Evolutionary conservation across 2,888 invertebrate genomes (phyloP).

Genomic region (Portevinia maculata): DNA sequence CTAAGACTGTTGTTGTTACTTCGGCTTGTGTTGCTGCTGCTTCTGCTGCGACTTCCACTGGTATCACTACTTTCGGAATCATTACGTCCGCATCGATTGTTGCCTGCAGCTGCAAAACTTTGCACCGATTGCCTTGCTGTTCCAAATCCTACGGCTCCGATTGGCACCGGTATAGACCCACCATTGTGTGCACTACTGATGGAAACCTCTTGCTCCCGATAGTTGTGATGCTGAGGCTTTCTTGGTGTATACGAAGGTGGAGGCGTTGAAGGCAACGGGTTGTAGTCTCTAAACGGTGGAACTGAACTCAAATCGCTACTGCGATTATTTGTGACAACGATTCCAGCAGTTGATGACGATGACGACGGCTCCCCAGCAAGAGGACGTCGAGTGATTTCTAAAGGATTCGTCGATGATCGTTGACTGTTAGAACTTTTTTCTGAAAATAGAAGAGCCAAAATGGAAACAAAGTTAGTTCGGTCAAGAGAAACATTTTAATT

Average conservation of each 20-base stretch:
- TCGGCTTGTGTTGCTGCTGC: conserved; percentile 53
- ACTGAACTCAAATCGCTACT: conserved; percentile 54
- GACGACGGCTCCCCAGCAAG: conserved; percentile 24
- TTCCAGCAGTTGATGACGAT: conserved; percentile 22
- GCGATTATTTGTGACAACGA: conserved; percentile 53
- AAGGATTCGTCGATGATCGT: conserved; percentile 61
- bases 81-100: conserved; percentile 64
- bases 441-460: conserved; percentile 50
- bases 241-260: conserved; percentile 80
- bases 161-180: conserved; percentile 44
- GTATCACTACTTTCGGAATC: conserved; percentile 65
- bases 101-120: conserved; percentile 37
- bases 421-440: conserved; percentile 52
- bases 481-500: conserved; percentile 71
- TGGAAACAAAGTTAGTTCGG: conserved; percentile 24
- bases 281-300: conserved; percentile 75
- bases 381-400: conserved; percentile 66
- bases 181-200: conserved; percentile 33
- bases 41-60: conserved; percentile 56
- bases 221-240: conserved; percentile 29
- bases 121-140: conserved; percentile 9
- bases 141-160: conserved; percentile 35
- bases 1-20: conserved; percentile 70
- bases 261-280: conserved; percentile 79
- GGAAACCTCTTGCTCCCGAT: conserved; percentile 35